phyloP scores from a whole-genome alignment of 2,888 invertebrate species.

The Cynaeus angustus region DNA sequence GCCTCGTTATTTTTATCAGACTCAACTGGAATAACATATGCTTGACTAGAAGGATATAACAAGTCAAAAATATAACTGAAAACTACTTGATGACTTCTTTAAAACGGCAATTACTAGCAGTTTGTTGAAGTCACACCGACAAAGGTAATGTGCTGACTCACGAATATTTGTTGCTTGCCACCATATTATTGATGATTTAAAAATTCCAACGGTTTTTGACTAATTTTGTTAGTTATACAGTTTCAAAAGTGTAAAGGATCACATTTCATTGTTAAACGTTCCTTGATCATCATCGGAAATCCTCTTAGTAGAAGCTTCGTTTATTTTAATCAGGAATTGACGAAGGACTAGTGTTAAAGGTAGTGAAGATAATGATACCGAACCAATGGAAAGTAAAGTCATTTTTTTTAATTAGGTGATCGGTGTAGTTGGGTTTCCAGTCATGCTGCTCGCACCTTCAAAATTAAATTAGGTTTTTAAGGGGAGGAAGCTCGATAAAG shows the following conservation, averaged over 20 bases:
- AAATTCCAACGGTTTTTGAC: slow-evolving; percentile 9
- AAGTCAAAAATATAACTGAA: neutral
- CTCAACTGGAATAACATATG: too few relatives aligned
- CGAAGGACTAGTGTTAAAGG: too few relatives aligned
- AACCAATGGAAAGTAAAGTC: too few relatives aligned
- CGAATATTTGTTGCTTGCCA: slow-evolving; percentile 34
- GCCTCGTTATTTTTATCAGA: too few relatives aligned
- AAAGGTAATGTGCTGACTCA: slow-evolving; percentile 33
- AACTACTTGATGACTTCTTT: slow-evolving; percentile 29
- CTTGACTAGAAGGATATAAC: neutral
- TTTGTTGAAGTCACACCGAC: slow-evolving; percentile 18
- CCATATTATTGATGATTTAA: slow-evolving; percentile 23
- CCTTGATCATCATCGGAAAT: neutral
- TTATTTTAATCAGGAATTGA: too few relatives aligned
- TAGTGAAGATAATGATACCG: too few relatives aligned
- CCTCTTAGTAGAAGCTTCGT: neutral
- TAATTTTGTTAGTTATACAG: neutral
- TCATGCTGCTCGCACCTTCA: too few relatives aligned
- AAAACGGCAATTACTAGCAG: slow-evolving; percentile 12
- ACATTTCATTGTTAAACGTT: neutral
- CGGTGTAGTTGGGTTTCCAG: too few relatives aligned
- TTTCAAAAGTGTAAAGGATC: neutral
- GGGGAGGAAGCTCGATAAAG: too few relatives aligned
- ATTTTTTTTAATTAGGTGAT: too few relatives aligned
- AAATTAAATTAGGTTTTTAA: too few relatives aligned